Percentiles rank a stretch among this genome's conserved stretches.
Conservation (phyloP, 2,888 invertebrate genomes). For the Drosophila seclusa region DNA sequence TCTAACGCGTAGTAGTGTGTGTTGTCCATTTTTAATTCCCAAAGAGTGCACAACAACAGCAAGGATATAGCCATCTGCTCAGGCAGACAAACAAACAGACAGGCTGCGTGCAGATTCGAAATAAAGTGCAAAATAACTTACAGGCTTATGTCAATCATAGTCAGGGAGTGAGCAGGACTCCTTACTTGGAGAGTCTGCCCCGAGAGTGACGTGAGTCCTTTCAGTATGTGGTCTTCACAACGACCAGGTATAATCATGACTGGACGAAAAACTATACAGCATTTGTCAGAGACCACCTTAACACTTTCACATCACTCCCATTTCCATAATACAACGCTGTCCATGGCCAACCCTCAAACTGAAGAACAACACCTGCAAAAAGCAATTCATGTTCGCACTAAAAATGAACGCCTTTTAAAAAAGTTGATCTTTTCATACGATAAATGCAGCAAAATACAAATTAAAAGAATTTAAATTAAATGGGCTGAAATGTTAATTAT, state of each 20-base stretch:
- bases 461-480: neutral
- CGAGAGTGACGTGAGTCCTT: neutral
- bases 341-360: neutral
- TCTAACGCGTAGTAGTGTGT: neutral
- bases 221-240: neutral
- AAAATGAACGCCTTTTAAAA: neutral
- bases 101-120: neutral
- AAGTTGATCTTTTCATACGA: neutral
- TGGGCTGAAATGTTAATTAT: neutral
- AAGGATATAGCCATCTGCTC: neutral
- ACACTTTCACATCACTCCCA: neutral
- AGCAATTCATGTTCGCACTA: neutral
- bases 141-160: neutral
- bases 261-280: neutral
- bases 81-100: neutral
- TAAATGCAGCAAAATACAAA: neutral
- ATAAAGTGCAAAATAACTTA: neutral
- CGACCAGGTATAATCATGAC: neutral
- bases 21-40: neutral
- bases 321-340: neutral
- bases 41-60: neutral
- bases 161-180: neutral
- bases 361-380: neutral
- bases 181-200: neutral
- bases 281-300: neutral